phyloP scores from a whole-genome alignment of 2,797 vertebrate genomes.

The Rhinatrema bivittatum region DNA sequence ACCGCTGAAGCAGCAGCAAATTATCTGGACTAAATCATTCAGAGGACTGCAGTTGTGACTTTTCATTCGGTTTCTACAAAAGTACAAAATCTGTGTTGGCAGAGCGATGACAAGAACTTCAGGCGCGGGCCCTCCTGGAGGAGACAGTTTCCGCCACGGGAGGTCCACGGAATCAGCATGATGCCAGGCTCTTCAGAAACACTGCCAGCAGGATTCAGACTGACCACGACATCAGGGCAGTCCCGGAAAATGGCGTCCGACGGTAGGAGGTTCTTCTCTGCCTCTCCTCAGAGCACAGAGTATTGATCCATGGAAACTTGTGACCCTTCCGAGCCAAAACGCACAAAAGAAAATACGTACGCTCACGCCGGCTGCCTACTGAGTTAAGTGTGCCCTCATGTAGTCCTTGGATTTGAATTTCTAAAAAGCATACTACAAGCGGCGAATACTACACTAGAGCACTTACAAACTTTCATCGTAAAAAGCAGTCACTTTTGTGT shows the following conservation, averaged over 20 bases:
- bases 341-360: too few species aligned
- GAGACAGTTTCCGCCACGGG: slow-evolving; percentile 87
- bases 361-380: too few species aligned
- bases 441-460: too few species aligned
- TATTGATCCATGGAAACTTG: not conserved
- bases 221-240: slow-evolving; percentile 87
- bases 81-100: slow-evolving; percentile 13
- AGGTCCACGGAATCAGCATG: slow-evolving; percentile 96
- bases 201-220: slow-evolving; percentile 88
- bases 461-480: too few species aligned
- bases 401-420: too few species aligned
- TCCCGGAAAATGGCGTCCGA: slow-evolving; percentile 84
- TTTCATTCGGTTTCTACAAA: slow-evolving; percentile 1
- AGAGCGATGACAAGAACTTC: slow-evolving; percentile 86
- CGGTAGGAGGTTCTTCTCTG: slow-evolving; percentile 54
- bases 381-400: too few species aligned
- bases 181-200: slow-evolving; percentile 97
- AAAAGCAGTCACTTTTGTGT: too few species aligned
- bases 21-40: too few species aligned
- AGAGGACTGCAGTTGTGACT: not conserved
- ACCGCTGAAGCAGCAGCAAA: too few species aligned
- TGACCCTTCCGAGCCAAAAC: slow-evolving; percentile 1
- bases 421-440: too few species aligned
- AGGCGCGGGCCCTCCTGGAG: slow-evolving; percentile 85
- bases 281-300: not conserved